Percentiles rank a stretch among this genome's conserved stretches.
Conservation (phyloP, 2,113 vertebrate species). For the Otis tarda region DNA sequence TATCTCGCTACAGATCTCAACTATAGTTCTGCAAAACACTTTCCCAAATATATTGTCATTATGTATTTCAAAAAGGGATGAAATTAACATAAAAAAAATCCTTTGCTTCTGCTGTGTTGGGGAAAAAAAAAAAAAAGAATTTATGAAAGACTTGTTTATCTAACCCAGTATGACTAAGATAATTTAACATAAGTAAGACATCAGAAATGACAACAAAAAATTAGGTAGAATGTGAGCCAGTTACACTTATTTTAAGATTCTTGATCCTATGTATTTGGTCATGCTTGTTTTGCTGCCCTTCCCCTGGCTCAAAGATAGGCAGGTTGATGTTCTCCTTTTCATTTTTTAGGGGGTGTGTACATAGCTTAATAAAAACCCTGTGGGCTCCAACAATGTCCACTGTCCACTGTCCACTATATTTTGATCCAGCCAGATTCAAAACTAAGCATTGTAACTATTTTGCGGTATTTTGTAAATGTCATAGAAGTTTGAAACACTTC, state of each 20-base stretch:
- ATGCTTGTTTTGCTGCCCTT: neutral
- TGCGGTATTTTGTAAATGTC: neutral
- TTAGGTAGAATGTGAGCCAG: neutral
- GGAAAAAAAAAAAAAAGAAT: neutral
- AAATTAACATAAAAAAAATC: neutral
- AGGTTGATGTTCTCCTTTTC: neutral
- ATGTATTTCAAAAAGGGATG: neutral
- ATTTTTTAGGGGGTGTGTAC: accelerated
- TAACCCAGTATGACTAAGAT: constrained; percentile 9
- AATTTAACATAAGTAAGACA: neutral
- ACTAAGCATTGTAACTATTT: neutral
- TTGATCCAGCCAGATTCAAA: neutral
- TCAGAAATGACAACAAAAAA: neutral
- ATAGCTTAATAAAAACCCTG: neutral
- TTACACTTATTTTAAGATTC: neutral
- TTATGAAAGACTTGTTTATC: neutral
- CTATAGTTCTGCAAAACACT: neutral
- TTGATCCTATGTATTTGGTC: neutral
- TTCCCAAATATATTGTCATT: neutral
- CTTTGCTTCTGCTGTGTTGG: neutral
- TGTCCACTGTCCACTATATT: neutral
- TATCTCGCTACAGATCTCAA: neutral
- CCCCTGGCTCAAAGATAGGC: accelerated
- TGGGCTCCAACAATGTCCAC: neutral
- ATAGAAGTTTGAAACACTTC: neutral